These are phyloP conservation scores for Thecocarcelia acutangulata DNA, from an alignment of 2,888 invertebrate genomes.

Conservation along the genomic window DNA sequence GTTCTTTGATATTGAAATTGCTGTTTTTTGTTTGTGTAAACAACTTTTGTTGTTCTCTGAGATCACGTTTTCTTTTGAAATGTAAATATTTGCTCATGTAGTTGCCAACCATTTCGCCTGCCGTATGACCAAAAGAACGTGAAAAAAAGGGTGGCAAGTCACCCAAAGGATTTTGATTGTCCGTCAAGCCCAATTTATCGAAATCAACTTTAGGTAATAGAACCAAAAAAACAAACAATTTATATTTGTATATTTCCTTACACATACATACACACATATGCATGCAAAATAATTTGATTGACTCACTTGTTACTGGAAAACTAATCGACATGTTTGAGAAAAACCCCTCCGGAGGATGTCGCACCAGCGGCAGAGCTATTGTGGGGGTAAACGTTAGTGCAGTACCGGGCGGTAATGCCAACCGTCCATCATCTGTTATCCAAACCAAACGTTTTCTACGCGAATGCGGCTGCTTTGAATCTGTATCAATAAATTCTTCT, in stretches of 20 bases:
- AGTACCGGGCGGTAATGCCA: conserved; percentile 92
- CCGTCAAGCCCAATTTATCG: conserved; percentile 92
- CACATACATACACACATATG: no score
- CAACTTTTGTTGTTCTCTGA: conserved; percentile 77
- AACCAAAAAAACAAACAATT: background rate
- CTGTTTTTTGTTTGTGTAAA: conserved; percentile 34
- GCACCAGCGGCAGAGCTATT: conserved; percentile 89
- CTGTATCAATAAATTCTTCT: conserved; percentile 72
- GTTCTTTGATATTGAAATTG: conserved; percentile 70
- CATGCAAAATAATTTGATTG: background rate
- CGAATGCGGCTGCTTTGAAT: conserved; percentile 83
- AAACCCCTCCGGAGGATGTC: conserved; percentile 93
- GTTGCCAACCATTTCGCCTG: conserved; percentile 85
- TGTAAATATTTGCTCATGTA: conserved; percentile 88
- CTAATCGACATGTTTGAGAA: conserved; percentile 91
- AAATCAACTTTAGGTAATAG: conserved; percentile 86
- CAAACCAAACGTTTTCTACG: conserved; percentile 91
- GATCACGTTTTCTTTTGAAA: conserved; percentile 82
- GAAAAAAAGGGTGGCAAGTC: conserved; percentile 89
- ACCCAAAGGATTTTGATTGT: conserved; percentile 93
- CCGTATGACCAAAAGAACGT: conserved; percentile 88
- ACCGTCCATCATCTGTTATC: conserved; percentile 91
- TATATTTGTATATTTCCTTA: conserved; percentile 9
- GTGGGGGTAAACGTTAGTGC: conserved; percentile 90
- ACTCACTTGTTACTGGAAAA: conserved; percentile 92